A percentile compares a stretch with the other conserved stretches of the same genome.
These are phyloP conservation scores for Anneissia japonica DNA, from an alignment of 35 echinoderm and acorn worm species.

Conservation along the genomic window DNA sequence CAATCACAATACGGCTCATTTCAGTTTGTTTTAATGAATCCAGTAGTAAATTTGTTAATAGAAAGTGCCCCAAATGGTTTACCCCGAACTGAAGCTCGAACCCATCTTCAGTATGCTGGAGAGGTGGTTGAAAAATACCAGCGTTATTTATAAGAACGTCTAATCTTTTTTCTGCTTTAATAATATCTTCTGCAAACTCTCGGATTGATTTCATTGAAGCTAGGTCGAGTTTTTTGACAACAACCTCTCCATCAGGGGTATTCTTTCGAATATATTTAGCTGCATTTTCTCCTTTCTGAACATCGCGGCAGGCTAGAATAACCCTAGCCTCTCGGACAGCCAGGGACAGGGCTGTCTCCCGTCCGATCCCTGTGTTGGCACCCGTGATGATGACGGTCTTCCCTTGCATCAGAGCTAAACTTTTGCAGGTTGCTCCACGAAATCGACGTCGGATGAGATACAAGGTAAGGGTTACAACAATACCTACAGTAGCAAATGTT, in stretches of 20 bases:
- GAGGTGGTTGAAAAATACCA: slow-evolving; percentile 61
- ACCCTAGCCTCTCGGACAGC: slow-evolving; percentile 69
- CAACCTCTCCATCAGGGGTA: slow-evolving; percentile 29
- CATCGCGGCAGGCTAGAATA: slow-evolving; percentile 82
- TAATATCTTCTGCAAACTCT: slow-evolving; percentile 69
- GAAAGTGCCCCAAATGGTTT: slow-evolving; percentile 84
- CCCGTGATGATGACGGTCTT: slow-evolving; percentile 88
- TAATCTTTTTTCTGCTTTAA: slow-evolving; percentile 37
- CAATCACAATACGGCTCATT: slow-evolving; percentile 64
- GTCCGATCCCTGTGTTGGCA: slow-evolving; percentile 85
- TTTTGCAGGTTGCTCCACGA: slow-evolving; percentile 51
- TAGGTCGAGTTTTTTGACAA: slow-evolving; percentile 77
- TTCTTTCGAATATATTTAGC: slow-evolving; percentile 44
- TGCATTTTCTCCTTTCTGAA: slow-evolving; percentile 49
- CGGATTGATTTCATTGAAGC: slow-evolving; percentile 71
- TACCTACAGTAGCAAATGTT: slow-evolving; percentile 21
- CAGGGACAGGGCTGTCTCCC: slow-evolving; percentile 68
- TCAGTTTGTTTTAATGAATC: slow-evolving; percentile 54
- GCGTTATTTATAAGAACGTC: slow-evolving; percentile 93
- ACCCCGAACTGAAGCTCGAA: slow-evolving; percentile 86
- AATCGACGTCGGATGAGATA: slow-evolving; percentile 36
- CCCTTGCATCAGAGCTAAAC: slow-evolving; percentile 41
- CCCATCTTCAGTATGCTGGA: slow-evolving; percentile 51
- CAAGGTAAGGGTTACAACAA: slow-evolving; percentile 45
- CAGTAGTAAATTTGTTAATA: slow-evolving; percentile 76